Evolutionary conservation across 2,888 invertebrate genomes (phyloP).

Genomic region (Tipula helvola): DNA sequence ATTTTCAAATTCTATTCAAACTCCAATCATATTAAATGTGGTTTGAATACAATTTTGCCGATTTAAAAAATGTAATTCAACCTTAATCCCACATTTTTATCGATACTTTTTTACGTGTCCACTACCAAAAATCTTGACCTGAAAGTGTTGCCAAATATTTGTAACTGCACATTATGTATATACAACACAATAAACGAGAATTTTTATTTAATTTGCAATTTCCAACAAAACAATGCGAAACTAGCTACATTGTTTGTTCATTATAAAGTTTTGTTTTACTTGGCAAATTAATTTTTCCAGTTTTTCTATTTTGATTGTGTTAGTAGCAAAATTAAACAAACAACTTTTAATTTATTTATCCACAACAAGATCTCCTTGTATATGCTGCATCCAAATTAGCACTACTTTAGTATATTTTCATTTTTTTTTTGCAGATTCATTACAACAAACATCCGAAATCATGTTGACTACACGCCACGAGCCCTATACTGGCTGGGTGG

Average conservation of each 20-base stretch:
- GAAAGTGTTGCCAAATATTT: background rate
- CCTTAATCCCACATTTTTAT: no score
- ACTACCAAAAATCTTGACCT: background rate
- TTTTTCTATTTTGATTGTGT: background rate
- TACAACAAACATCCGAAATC: constrained; percentile 52
- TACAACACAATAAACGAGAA: background rate
- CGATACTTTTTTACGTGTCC: background rate
- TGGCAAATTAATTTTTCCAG: background rate
- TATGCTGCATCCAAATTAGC: background rate
- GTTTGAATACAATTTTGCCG: no score
- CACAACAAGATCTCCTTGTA: background rate
- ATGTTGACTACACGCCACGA: constrained; percentile 58
- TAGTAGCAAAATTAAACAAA: background rate
- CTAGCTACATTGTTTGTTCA: background rate
- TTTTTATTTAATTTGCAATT: background rate
- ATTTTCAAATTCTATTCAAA: no score
- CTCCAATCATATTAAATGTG: no score
- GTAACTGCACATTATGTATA: background rate
- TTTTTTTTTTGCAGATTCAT: constrained; percentile 39
- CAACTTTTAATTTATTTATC: background rate
- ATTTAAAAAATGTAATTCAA: no score
- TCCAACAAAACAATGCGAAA: background rate
- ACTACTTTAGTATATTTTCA: no score
- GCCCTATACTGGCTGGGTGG: constrained; percentile 66
- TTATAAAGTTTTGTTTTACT: background rate